These are phyloP conservation scores for Archocentrus centrarchus DNA, from an alignment of 2,113 vertebrate species.

Conservation along the genomic window DNA sequence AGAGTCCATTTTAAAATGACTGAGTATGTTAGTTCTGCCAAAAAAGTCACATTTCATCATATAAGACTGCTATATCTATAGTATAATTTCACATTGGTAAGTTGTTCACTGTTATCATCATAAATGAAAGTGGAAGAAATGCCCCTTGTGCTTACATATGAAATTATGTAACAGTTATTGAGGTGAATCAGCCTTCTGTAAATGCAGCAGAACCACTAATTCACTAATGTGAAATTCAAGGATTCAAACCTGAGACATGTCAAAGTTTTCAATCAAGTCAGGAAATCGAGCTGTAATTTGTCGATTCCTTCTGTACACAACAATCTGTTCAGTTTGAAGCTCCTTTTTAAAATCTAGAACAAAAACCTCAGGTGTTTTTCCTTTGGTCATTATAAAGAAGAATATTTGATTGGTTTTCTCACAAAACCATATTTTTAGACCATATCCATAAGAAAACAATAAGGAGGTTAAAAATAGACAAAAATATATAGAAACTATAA, in stretches of 20 bases:
- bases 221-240: constrained; percentile 1
- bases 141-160: neutral
- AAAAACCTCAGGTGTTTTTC: neutral
- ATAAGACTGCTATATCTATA: neutral
- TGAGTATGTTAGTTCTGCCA: neutral
- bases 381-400: neutral
- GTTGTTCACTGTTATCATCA: neutral
- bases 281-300: neutral
- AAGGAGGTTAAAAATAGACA: neutral
- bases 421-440: neutral
- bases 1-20: neutral
- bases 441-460: neutral
- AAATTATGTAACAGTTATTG: neutral
- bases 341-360: neutral
- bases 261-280: neutral
- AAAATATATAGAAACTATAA: constrained; percentile 10
- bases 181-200: neutral
- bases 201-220: neutral
- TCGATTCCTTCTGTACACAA: no score
- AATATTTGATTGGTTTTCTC: constrained; percentile 13
- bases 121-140: neutral
- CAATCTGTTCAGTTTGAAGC: neutral
- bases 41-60: neutral
- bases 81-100: neutral
- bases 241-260: neutral